These are phyloP conservation scores for Pagetopsis macropterus DNA, from an alignment of 2,797 vertebrate genomes.

Conservation along the genomic window DNA sequence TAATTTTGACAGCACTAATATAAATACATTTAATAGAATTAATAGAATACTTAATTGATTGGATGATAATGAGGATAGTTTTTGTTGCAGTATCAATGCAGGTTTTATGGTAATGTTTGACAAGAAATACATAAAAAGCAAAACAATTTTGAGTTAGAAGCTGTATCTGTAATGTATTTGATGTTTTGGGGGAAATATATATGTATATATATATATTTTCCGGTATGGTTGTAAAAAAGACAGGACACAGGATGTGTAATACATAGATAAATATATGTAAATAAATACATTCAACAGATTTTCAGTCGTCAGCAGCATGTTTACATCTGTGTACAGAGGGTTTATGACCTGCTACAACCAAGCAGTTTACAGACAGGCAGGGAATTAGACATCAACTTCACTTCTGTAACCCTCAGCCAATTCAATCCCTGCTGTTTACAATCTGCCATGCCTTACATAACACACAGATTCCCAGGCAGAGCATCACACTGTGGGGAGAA, in stretches of 20 bases:
- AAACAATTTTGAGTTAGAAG: too few relatives aligned
- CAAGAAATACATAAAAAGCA: too few relatives aligned
- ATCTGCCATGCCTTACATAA: slow-evolving; percentile 45
- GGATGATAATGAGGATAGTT: too few relatives aligned
- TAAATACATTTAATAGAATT: too few relatives aligned
- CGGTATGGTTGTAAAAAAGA: slow-evolving; percentile 41
- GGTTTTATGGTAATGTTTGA: too few relatives aligned
- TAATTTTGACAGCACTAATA: too few relatives aligned
- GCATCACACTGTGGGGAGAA: background rate
- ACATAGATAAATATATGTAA: slow-evolving; percentile 69
- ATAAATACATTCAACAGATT: slow-evolving; percentile 68
- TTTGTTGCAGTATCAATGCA: too few relatives aligned
- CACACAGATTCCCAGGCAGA: slow-evolving; percentile 9
- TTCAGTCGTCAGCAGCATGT: slow-evolving; percentile 34
- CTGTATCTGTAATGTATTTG: background rate
- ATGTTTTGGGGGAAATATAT: slow-evolving; percentile 4
- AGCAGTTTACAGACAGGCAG: slow-evolving; percentile 42
- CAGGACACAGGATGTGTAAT: slow-evolving; percentile 47
- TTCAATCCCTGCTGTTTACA: slow-evolving; percentile 52
- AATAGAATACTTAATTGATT: too few relatives aligned
- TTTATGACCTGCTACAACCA: slow-evolving; percentile 33
- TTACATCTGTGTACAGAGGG: slow-evolving; percentile 36
- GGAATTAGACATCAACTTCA: slow-evolving; percentile 33
- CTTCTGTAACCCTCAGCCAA: slow-evolving; percentile 37
- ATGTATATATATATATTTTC: background rate